Conservation (phyloP, 2,113 vertebrate genomes). For the Ceyx margarethae region DNA sequence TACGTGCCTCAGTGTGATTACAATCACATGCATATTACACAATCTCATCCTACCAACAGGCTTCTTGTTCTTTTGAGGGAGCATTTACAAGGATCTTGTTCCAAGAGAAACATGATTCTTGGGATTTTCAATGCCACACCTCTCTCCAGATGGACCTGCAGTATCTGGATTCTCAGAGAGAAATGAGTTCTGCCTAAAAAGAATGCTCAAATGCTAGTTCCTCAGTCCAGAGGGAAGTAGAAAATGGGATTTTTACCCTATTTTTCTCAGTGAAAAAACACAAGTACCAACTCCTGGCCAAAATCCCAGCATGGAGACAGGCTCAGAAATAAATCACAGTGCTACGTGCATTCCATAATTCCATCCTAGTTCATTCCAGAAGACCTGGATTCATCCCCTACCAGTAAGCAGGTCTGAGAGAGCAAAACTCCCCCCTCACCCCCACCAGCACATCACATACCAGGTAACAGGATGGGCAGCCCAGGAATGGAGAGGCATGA, state of each 20-base stretch:
- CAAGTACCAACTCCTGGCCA: background rate
- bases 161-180: background rate
- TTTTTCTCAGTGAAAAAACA: background rate
- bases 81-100: slow-evolving; percentile 21
- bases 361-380: background rate
- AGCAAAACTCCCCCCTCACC: background rate
- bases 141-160: background rate
- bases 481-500: background rate
- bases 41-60: slow-evolving; percentile 14
- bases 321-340: background rate
- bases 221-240: background rate
- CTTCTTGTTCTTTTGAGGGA: slow-evolving; percentile 7
- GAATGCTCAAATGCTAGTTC: background rate
- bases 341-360: background rate
- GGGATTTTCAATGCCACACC: slow-evolving; percentile 33
- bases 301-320: background rate
- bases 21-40: slow-evolving; percentile 36
- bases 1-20: slow-evolving; percentile 36
- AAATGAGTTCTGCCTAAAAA: background rate
- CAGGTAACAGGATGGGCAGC: background rate
- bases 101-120: slow-evolving; percentile 40
- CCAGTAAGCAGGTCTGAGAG: background rate
- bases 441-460: accelerated
- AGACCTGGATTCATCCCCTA: background rate
- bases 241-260: background rate